These are phyloP conservation scores for Macrosteles quadrilineatus DNA, from an alignment of 1,140 invertebrate species.

Conservation along the genomic window DNA sequence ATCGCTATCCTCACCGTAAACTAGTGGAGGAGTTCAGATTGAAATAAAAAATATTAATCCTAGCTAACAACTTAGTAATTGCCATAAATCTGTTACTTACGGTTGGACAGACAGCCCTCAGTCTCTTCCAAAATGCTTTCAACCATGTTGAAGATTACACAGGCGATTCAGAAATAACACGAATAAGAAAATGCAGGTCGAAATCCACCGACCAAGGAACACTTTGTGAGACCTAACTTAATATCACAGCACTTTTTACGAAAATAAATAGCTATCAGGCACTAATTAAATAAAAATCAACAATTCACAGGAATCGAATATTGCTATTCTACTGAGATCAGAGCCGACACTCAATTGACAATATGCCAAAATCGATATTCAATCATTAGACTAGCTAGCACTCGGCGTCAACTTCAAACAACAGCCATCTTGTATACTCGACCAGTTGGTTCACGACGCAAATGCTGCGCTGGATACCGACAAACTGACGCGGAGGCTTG, in stretches of 20 bases:
- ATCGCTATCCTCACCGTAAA: too few relatives aligned
- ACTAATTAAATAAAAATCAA: conserved; percentile 8
- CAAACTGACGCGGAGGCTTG: neutral
- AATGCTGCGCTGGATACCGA: conserved; percentile 6
- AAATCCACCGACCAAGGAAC: neutral
- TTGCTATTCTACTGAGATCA: conserved; percentile 26
- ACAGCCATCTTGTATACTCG: conserved; percentile 20
- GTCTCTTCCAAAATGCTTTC: conserved; percentile 28
- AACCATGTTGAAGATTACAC: conserved; percentile 20
- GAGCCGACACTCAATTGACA: conserved; percentile 21
- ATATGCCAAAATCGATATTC: conserved; percentile 23
- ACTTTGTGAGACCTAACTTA: conserved; percentile 22
- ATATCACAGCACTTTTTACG: conserved; percentile 22
- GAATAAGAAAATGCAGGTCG: conserved; percentile 9
- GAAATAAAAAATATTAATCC: too few relatives aligned
- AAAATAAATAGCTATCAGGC: neutral
- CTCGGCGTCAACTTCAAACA: neutral
- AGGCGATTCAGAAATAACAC: neutral
- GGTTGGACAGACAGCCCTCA: neutral
- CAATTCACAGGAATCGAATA: conserved; percentile 8
- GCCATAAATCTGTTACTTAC: conserved; percentile 6
- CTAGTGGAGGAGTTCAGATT: too few relatives aligned
- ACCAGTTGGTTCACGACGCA: conserved; percentile 21
- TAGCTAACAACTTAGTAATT: too few relatives aligned
- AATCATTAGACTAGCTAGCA: conserved; percentile 21